phyloP scores from a whole-genome alignment of 2,797 vertebrate species.

The Chaetophractus vellerosus region DNA sequence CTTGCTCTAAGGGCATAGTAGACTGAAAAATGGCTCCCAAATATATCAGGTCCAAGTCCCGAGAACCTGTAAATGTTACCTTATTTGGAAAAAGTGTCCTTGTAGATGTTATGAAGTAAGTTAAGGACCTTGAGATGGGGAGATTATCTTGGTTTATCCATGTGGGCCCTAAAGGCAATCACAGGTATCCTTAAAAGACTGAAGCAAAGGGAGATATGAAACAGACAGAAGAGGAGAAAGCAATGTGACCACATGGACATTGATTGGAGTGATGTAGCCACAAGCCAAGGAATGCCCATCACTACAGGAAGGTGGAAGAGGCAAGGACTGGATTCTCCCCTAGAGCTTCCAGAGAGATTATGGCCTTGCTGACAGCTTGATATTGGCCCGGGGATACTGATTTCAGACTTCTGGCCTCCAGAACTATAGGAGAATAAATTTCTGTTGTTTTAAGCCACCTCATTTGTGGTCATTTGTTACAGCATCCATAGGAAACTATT shows the following conservation, averaged over 20 bases:
- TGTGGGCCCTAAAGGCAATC: not conserved
- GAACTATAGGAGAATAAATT: not conserved
- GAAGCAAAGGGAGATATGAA: not conserved
- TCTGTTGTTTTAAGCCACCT: constrained; percentile 26
- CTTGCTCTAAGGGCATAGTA: not conserved
- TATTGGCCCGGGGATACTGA: not conserved
- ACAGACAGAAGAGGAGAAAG: not conserved
- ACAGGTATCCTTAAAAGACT: not conserved
- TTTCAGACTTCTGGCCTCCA: not conserved
- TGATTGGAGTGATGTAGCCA: not conserved
- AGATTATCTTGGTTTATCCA: not conserved
- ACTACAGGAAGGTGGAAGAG: not conserved
- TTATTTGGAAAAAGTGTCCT: not conserved
- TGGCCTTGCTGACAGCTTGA: not conserved
- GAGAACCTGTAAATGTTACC: not conserved
- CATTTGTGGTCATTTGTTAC: not conserved
- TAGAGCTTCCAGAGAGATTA: not conserved
- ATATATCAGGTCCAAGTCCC: not conserved
- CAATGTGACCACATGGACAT: not conserved
- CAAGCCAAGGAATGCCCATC: not conserved
- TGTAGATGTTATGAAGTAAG: not conserved
- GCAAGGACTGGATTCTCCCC: not conserved
- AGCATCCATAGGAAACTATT: not conserved
- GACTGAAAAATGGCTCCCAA: not conserved
- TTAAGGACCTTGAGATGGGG: constrained; percentile 14